These are phyloP conservation scores for Plebejus anna DNA, from an alignment of 2,888 invertebrate genomes.

Conservation along the genomic window DNA sequence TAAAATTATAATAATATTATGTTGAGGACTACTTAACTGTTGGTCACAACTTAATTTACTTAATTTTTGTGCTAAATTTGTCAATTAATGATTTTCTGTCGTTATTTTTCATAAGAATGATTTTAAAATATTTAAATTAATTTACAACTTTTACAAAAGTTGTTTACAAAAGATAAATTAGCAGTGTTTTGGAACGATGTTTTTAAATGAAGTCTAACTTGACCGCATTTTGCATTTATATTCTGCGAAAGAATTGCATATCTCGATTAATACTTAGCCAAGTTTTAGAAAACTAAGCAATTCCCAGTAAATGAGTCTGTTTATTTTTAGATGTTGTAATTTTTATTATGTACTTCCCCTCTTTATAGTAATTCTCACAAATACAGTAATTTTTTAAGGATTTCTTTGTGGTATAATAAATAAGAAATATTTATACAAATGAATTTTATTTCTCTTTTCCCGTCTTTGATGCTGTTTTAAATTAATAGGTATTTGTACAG, in stretches of 20 bases:
- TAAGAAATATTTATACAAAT: constrained; percentile 72
- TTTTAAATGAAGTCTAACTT: not conserved
- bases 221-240: not conserved
- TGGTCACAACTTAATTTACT: not conserved
- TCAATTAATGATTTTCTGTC: constrained; percentile 4
- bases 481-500: no score
- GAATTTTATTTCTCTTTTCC: constrained; percentile 45
- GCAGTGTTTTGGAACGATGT: not conserved
- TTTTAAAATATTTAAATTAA: not conserved
- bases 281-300: not conserved
- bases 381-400: constrained; percentile 77
- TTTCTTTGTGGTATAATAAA: constrained; percentile 61
- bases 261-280: constrained; percentile 1
- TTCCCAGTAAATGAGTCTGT: constrained; percentile 21
- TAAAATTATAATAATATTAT: not conserved
- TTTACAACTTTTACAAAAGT: not conserved
- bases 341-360: not conserved
- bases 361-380: constrained; percentile 37
- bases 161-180: not conserved
- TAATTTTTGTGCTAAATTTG: not conserved
- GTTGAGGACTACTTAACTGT: not conserved
- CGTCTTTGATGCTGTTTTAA: not conserved
- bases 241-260: constrained; percentile 16
- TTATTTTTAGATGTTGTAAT: constrained; percentile 25
- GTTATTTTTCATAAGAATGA: not conserved